Evolutionary conservation across 2,888 invertebrate genomes (phyloP).

Genomic region (Synergus itoensis): DNA sequence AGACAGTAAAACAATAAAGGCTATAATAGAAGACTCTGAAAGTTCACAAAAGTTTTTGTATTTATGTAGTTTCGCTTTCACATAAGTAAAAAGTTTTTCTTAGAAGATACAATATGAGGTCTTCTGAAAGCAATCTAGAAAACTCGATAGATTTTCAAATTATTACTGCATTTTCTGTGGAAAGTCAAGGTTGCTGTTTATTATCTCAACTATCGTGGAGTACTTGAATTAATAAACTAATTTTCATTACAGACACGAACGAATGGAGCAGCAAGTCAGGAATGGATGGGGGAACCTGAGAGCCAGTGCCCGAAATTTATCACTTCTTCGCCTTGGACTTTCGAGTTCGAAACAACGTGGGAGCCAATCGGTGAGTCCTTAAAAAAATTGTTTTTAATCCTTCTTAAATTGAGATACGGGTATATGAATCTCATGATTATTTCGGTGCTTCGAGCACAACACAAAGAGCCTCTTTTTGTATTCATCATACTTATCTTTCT

Average conservation of each 20-base stretch:
- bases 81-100: neutral
- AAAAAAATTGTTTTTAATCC: neutral
- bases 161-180: neutral
- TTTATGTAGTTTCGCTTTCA: neutral
- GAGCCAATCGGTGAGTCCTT: slow-evolving; percentile 67
- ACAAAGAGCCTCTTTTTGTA: neutral
- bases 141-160: neutral
- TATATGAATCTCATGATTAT: neutral
- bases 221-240: neutral
- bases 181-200: neutral
- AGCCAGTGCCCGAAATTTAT: slow-evolving; percentile 66
- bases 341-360: slow-evolving; percentile 57
- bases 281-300: slow-evolving; percentile 71
- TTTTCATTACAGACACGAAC: slow-evolving; percentile 55
- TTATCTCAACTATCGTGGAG: neutral
- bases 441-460: neutral
- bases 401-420: neutral
- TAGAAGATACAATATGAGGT: neutral
- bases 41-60: neutral
- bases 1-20: neutral
- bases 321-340: slow-evolving; percentile 63
- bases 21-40: neutral
- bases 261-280: slow-evolving; percentile 68
- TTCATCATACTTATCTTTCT: neutral
- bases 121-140: neutral